These are phyloP conservation scores for Chelon auratus DNA, from an alignment of 2,797 vertebrate genomes.

Conservation along the genomic window DNA sequence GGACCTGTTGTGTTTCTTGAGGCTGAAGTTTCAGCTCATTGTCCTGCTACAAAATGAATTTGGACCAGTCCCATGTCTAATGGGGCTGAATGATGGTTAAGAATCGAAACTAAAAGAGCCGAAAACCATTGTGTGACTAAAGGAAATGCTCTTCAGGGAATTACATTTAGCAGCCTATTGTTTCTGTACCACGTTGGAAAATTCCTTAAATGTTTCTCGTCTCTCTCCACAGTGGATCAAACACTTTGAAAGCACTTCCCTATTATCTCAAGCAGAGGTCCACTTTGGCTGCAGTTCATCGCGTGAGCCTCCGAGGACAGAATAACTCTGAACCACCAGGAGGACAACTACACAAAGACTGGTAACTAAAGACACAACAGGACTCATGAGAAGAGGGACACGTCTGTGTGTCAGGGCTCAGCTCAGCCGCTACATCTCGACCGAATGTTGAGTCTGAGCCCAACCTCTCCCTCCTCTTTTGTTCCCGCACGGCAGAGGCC, in stretches of 20 bases:
- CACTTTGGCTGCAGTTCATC: slow-evolving; percentile 71
- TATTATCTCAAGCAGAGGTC: slow-evolving; percentile 71
- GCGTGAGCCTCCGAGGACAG: slow-evolving; percentile 69
- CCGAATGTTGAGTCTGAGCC: slow-evolving; percentile 40
- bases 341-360: slow-evolving; percentile 55
- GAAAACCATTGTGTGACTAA: no score
- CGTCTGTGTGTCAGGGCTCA: slow-evolving; percentile 29
- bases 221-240: slow-evolving; percentile 70
- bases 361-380: slow-evolving; percentile 41
- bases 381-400: slow-evolving; percentile 49
- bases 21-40: neutral
- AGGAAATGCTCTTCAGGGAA: no score
- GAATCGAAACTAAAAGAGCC: no score
- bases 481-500: slow-evolving; percentile 39
- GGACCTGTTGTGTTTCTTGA: neutral
- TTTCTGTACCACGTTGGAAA: neutral
- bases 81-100: no score
- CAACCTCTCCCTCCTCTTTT: slow-evolving; percentile 8
- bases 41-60: neutral
- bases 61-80: neutral
- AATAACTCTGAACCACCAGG: slow-evolving; percentile 50
- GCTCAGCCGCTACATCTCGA: slow-evolving; percentile 26
- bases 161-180: neutral
- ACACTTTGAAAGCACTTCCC: slow-evolving; percentile 83
- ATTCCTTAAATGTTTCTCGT: neutral